Conservation (phyloP, 2,113 vertebrate genomes). For the Pelusios castaneus region DNA sequence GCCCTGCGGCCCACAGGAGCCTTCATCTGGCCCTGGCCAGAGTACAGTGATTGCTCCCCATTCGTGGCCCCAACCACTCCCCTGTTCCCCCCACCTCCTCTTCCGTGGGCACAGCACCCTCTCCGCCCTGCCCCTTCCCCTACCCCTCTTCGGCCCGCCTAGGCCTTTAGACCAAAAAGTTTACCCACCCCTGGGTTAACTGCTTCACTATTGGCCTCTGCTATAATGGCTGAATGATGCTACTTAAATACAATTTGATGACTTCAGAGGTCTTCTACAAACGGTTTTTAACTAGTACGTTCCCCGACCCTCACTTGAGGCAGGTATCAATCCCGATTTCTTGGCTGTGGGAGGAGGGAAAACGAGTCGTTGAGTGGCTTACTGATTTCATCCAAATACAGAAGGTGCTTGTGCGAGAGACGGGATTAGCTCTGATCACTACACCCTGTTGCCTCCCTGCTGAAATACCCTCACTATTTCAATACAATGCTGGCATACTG, state of each 20-base stretch:
- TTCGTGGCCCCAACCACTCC: too few species aligned
- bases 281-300: not conserved
- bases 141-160: too few species aligned
- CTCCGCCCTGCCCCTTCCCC: too few species aligned
- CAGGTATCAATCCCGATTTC: accelerated
- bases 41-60: too few species aligned
- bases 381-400: not conserved
- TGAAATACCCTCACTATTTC: accelerated
- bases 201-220: not conserved
- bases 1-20: too few species aligned
- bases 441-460: accelerated
- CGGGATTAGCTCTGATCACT: accelerated
- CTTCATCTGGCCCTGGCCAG: too few species aligned
- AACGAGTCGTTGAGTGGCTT: not conserved
- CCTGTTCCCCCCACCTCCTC: too few species aligned
- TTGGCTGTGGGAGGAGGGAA: not conserved
- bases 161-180: too few species aligned
- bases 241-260: not conserved
- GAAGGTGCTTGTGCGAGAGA: accelerated
- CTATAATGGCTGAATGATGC: not conserved
- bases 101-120: too few species aligned
- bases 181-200: not conserved
- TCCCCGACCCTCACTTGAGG: not conserved
- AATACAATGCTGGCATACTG: not conserved
- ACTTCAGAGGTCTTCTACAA: not conserved